phyloP scores from a whole-genome alignment of 2,113 vertebrate genomes.

The Mormoops blainvillei region DNA sequence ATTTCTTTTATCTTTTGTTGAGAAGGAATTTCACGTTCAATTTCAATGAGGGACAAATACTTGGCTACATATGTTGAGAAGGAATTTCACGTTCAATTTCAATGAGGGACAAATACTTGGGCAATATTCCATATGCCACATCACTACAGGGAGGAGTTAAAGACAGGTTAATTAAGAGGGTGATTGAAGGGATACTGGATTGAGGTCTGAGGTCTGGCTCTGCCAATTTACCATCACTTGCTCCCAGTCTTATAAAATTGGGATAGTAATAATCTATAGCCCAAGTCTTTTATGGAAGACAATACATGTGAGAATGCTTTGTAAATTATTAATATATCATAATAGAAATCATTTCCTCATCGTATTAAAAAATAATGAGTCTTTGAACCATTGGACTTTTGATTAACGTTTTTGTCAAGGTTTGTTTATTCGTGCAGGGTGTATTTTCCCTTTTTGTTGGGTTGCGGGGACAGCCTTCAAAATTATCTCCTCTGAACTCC shows the following conservation, averaged over 20 bases:
- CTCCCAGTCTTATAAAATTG: slow-evolving; percentile 32
- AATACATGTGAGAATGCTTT: slow-evolving; percentile 45
- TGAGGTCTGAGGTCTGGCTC: background rate
- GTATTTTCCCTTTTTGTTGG: slow-evolving; percentile 15
- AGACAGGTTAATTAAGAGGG: background rate
- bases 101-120: background rate
- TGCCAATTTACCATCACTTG: background rate
- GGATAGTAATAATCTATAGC: background rate
- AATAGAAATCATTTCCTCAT: slow-evolving; percentile 52
- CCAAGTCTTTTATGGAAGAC: slow-evolving; percentile 2
- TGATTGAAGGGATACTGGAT: background rate
- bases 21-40: background rate
- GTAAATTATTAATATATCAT: slow-evolving; percentile 61
- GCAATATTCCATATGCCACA: background rate
- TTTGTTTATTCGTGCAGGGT: slow-evolving; percentile 53
- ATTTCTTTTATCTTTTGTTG: no score
- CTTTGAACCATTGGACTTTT: slow-evolving; percentile 54
- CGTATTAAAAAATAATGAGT: slow-evolving; percentile 62
- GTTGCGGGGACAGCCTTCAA: background rate
- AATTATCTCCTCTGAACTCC: slow-evolving; percentile 16
- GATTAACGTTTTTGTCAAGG: slow-evolving; percentile 43
- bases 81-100: background rate
- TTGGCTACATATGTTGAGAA: background rate
- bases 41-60: background rate
- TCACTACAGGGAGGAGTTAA: background rate